A percentile compares a stretch with the other conserved stretches of the same genome.
phyloP scores from a whole-genome alignment of 2,797 vertebrate genomes.

The Atherinosoma microstoma region DNA sequence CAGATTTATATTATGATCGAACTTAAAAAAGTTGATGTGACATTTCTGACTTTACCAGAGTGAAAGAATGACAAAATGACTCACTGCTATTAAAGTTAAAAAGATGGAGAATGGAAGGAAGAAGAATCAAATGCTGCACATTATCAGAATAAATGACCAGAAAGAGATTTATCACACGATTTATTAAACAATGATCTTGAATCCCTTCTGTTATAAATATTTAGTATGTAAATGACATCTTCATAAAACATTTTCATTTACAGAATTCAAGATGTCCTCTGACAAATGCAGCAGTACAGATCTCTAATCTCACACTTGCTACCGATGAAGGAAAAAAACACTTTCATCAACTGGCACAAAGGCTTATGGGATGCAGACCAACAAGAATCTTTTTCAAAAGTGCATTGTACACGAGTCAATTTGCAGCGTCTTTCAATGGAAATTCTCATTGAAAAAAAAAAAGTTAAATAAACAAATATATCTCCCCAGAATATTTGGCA shows the following conservation, averaged over 20 bases:
- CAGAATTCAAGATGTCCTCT: constrained; percentile 27
- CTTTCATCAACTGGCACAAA: constrained; percentile 57
- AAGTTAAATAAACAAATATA: constrained; percentile 44
- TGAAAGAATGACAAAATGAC: neutral
- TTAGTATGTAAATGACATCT: constrained; percentile 52
- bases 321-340: constrained; percentile 39
- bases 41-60: neutral
- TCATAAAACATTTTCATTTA: constrained; percentile 42
- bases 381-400: constrained; percentile 67
- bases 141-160: constrained; percentile 1
- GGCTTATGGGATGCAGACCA: constrained; percentile 52
- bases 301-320: constrained; percentile 43
- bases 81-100: neutral
- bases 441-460: constrained; percentile 26
- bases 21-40: neutral
- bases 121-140: neutral
- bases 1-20: too few species aligned
- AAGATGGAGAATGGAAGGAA: neutral
- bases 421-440: constrained; percentile 48
- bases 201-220: constrained; percentile 58
- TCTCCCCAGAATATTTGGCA: constrained; percentile 61
- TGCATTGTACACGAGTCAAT: constrained; percentile 57
- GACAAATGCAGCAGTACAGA: constrained; percentile 45
- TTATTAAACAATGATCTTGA: constrained; percentile 61
- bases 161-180: constrained; percentile 49